Evolutionary conservation across 2,888 invertebrate species (phyloP).

Genomic region (Venustoraphidia nigricollis): DNA sequence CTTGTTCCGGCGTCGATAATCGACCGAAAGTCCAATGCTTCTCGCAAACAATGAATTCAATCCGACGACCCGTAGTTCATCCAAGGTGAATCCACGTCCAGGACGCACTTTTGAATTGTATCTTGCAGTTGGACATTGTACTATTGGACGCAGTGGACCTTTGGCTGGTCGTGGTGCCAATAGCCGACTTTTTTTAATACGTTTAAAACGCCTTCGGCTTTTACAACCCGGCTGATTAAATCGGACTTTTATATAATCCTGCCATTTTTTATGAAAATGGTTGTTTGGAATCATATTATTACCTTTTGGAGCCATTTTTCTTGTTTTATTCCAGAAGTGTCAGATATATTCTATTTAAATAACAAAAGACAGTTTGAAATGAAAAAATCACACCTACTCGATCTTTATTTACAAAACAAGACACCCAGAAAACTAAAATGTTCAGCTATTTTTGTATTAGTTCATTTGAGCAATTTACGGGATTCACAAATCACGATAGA

Average conservation of each 20-base stretch:
- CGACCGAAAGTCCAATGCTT: slow-evolving; percentile 86
- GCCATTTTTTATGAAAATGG: slow-evolving; percentile 99
- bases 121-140: slow-evolving; percentile 79
- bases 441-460: no score
- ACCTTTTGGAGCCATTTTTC: slow-evolving; percentile 1
- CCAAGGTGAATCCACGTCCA: slow-evolving; percentile 86
- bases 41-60: slow-evolving; percentile 66
- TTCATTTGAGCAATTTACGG: no score
- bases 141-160: slow-evolving; percentile 68
- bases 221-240: slow-evolving; percentile 93
- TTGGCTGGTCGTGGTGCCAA: slow-evolving; percentile 79
- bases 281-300: slow-evolving; percentile 95
- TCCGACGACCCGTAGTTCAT: slow-evolving; percentile 83
- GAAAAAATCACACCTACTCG: no score
- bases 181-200: slow-evolving; percentile 72
- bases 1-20: slow-evolving; percentile 80
- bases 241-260: slow-evolving; percentile 87
- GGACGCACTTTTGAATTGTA: slow-evolving; percentile 83
- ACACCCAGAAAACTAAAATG: no score
- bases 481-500: no score
- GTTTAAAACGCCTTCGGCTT: slow-evolving; percentile 60
- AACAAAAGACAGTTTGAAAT: no score
- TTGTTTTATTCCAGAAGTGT: no score
- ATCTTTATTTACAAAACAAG: no score
- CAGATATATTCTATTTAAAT: no score